Evolutionary conservation across 2,888 invertebrate genomes (phyloP).

Genomic region (Cancer borealis): DNA sequence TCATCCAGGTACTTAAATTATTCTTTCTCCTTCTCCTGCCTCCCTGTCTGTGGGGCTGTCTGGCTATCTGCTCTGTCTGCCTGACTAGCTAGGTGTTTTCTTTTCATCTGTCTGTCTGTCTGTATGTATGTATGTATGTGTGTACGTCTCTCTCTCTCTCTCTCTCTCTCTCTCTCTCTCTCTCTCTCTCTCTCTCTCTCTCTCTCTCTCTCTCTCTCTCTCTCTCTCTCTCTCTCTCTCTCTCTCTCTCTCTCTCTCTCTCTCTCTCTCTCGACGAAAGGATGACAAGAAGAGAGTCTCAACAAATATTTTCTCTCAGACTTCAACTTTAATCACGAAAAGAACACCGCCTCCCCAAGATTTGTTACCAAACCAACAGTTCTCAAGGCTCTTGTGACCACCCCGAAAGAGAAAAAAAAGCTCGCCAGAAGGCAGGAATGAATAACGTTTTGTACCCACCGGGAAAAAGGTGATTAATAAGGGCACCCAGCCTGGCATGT

Average conservation of each 20-base stretch:
- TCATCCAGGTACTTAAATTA: neutral
- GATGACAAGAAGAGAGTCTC: neutral
- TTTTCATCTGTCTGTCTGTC: neutral
- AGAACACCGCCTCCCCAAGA: neutral
- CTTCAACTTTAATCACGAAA: neutral
- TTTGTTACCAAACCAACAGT: neutral
- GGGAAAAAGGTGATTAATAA: too few relatives aligned
- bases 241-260: constrained; percentile 37
- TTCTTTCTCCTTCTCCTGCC: neutral
- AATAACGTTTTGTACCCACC: neutral
- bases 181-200: neutral
- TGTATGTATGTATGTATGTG: too few relatives aligned
- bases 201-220: neutral
- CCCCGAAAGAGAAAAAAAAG: neutral
- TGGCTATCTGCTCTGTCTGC: neutral
- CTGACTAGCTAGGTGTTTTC: neutral
- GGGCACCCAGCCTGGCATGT: neutral
- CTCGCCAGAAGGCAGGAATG: neutral
- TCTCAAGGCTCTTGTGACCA: neutral
- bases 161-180: neutral
- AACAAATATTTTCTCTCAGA: neutral
- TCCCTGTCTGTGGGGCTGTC: neutral
- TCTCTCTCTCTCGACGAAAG: neutral
- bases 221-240: neutral
- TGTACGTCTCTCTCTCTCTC: neutral